phyloP scores from a whole-genome alignment of 2,797 vertebrate species.

The Graptemys geographica region DNA sequence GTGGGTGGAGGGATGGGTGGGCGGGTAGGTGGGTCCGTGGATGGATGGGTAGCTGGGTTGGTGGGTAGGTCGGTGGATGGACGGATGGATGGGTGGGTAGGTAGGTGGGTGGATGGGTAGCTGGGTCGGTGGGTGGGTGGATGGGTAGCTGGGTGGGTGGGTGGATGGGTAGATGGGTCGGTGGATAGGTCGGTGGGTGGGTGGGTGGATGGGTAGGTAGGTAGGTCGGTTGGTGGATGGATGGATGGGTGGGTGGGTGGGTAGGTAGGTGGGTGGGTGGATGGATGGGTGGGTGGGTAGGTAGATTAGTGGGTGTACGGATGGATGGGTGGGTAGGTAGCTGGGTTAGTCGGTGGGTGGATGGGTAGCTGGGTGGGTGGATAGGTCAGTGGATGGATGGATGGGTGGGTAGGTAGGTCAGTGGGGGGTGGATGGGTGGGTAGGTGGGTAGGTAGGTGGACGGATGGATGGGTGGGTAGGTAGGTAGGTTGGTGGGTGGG shows the following conservation, averaged over 20 bases:
- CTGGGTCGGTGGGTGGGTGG: too few relatives aligned
- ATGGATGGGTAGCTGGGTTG: background rate
- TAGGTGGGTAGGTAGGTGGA: background rate
- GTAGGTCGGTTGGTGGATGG: accelerated
- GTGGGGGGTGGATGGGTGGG: background rate
- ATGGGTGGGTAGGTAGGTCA: too few relatives aligned
- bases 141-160: too few relatives aligned
- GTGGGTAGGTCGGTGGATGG: accelerated
- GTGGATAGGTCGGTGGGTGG: accelerated
- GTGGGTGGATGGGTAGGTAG: accelerated
- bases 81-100: accelerated
- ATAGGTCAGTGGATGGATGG: too few relatives aligned
- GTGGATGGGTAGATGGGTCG: accelerated
- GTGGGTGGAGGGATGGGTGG: too few relatives aligned
- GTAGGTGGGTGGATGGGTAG: accelerated
- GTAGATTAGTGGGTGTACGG: too few relatives aligned
- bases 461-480: accelerated
- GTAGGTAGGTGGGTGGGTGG: too few relatives aligned
- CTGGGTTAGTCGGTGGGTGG: background rate
- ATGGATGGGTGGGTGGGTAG: accelerated
- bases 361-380: too few relatives aligned
- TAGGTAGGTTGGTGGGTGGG: accelerated
- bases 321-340: too few relatives aligned
- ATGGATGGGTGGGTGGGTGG: too few relatives aligned
- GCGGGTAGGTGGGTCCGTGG: accelerated